Percentiles rank a stretch among this genome's conserved stretches.
These are phyloP conservation scores for Poecilobothrus nobilitatus DNA, from an alignment of 2,888 invertebrate species.

Conservation along the genomic window DNA sequence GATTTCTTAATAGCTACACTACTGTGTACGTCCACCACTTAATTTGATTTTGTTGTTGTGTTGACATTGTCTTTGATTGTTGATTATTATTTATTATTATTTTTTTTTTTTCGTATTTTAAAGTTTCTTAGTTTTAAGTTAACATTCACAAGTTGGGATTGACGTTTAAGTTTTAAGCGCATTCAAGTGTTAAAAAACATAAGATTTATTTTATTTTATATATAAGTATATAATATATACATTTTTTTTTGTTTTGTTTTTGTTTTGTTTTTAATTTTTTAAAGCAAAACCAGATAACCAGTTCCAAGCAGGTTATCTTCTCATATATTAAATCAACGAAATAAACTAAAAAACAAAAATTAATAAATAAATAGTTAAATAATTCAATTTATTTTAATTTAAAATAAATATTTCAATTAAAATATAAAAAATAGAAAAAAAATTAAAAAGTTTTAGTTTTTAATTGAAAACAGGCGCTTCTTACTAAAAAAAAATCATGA, in stretches of 20 bases:
- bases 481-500: too few relatives aligned
- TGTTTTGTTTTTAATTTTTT: too few relatives aligned
- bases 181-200: background rate
- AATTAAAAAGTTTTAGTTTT: background rate
- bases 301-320: conserved; percentile 4
- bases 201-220: background rate
- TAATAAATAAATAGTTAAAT: background rate
- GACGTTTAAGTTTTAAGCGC: background rate
- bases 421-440: background rate
- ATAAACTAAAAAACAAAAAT: background rate
- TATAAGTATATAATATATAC: too few relatives aligned
- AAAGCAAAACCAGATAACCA: conserved; percentile 1
- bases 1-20: background rate
- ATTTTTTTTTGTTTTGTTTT: too few relatives aligned
- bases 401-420: background rate
- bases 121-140: background rate
- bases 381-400: background rate
- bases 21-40: too few relatives aligned
- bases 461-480: background rate
- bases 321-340: background rate
- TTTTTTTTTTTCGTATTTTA: too few relatives aligned
- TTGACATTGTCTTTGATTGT: background rate
- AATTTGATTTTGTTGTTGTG: background rate
- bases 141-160: background rate
- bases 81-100: background rate